Evolutionary conservation across 92 coral and sea anemone genomes (phyloP).

Genomic region (Epizoanthus fatuus): DNA sequence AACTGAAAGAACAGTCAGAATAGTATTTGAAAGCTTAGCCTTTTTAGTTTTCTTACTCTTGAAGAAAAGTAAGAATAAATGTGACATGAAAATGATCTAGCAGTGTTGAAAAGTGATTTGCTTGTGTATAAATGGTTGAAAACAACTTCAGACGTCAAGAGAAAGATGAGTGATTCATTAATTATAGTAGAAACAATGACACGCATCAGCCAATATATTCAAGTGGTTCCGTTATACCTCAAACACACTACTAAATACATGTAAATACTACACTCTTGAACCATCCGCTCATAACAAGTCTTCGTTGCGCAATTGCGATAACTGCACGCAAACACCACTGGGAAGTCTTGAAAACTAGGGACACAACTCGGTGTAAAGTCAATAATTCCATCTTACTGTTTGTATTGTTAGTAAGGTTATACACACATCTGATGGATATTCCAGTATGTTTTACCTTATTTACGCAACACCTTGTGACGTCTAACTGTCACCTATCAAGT

Average conservation of each 20-base stretch:
- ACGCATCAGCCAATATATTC: neutral
- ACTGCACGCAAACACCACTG: neutral
- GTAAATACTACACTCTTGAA: neutral
- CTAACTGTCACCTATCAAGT: no score
- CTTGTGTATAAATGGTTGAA: neutral
- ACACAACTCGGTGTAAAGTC: neutral
- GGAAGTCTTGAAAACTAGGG: neutral
- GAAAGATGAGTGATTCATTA: neutral
- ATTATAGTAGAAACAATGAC: neutral
- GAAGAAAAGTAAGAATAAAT: no score
- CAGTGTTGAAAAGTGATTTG: neutral
- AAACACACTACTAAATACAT: neutral
- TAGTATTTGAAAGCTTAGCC: no score
- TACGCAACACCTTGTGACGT: no score
- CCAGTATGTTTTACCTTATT: no score
- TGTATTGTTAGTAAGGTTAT: neutral
- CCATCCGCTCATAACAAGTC: neutral
- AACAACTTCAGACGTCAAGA: neutral
- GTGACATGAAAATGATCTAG: neutral
- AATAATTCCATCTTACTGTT: neutral
- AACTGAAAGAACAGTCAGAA: no score
- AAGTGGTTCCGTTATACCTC: conserved; percentile 3
- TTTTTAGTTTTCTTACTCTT: no score
- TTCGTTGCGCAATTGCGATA: no score
- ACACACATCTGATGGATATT: no score